A percentile compares a stretch with the other conserved stretches of the same genome.
Conservation (phyloP, 2,888 invertebrate species). For the Proisotoma minuta region DNA sequence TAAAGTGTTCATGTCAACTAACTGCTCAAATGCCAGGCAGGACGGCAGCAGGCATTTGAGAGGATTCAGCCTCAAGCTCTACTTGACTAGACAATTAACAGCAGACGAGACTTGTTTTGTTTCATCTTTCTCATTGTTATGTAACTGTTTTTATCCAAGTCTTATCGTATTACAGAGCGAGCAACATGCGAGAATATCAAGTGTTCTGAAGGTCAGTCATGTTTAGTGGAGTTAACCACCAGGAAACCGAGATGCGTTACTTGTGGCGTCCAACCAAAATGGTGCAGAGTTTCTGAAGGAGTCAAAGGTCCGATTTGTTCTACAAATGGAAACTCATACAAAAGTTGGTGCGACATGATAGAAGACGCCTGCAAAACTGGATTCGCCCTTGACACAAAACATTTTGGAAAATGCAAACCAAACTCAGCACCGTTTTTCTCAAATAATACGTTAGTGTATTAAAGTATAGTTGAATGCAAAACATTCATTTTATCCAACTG, state of each 20-base stretch:
- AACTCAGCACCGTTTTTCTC: slow-evolving; percentile 1
- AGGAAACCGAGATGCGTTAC: slow-evolving; percentile 67
- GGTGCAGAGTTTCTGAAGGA: slow-evolving; percentile 29
- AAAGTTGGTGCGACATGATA: slow-evolving; percentile 73
- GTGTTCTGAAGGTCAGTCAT: slow-evolving; percentile 65
- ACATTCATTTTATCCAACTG: not conserved
- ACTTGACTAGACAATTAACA: too few relatives aligned
- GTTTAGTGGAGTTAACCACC: slow-evolving; percentile 62
- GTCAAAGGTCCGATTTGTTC: slow-evolving; percentile 41
- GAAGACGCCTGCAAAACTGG: slow-evolving; percentile 70
- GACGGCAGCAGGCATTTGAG: too few relatives aligned
- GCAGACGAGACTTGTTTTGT: too few relatives aligned
- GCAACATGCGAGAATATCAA: slow-evolving; percentile 64
- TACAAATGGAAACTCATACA: slow-evolving; percentile 66
- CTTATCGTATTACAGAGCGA: slow-evolving; percentile 59
- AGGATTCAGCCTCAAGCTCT: too few relatives aligned
- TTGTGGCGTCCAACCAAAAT: slow-evolving; percentile 52
- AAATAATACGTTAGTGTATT: slow-evolving; percentile 1
- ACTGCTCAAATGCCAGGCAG: too few relatives aligned
- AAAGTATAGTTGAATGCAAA: not conserved
- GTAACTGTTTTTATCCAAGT: too few relatives aligned
- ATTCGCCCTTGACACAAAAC: slow-evolving; percentile 65
- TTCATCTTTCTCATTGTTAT: too few relatives aligned
- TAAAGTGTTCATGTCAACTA: too few relatives aligned
- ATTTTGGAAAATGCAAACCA: slow-evolving; percentile 59